Base-by-base conservation (phyloP, 1,140 invertebrate genomes). In the Tetragnatha versicolor region DNA sequence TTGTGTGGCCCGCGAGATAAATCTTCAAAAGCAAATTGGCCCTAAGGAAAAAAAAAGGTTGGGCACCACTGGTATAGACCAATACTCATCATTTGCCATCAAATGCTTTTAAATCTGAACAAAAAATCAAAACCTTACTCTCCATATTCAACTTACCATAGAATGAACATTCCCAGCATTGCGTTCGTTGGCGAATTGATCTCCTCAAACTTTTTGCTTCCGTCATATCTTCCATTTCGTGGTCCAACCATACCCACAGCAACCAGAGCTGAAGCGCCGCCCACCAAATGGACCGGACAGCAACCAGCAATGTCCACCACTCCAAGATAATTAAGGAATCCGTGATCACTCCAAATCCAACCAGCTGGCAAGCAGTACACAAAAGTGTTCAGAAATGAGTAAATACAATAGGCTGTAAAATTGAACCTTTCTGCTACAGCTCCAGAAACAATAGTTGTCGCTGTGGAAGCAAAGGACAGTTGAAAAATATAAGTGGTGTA, bases 291-390 rank as follows among this genome's bases (percentile, higher is more conserved):
- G 1, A 98, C 95, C 9, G 85, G 83, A 14, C 86, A 88, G 55
- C 84, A 83, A 12, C 94, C 94, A 7, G 94, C 94, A 61, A 95
- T 94, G 83, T 97, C 94, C 1, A 97, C 92, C 3, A 89, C 92
- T 1, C 93, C 94, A 81, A 95, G 79, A 53, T 90, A 88, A 78
- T 91, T 91, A 0, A 97, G 87, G 83, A 96, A 95, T 7, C 94
- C 94, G 81, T 94, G 91, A 63, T 92, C 89, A 1, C 92, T 92
- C 94, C 93, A 95, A 45, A 94, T 89, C 93, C 93, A 95, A 20
- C 93, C 93, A 17, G 93, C 94, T 0, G 95, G 95, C 63, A 98
- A 88, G 83, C 94, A 96, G 85, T 97, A 97, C 1, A 97, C 92
- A 2, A 94, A 87, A 0, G 94, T 97, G 82, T 97, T 97, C 1